Percentiles rank a stretch among this genome's conserved stretches.
Evolutionary conservation across 1,140 invertebrate genomes (phyloP).

Genomic region (Caenorhabditis inopinata): DNA sequence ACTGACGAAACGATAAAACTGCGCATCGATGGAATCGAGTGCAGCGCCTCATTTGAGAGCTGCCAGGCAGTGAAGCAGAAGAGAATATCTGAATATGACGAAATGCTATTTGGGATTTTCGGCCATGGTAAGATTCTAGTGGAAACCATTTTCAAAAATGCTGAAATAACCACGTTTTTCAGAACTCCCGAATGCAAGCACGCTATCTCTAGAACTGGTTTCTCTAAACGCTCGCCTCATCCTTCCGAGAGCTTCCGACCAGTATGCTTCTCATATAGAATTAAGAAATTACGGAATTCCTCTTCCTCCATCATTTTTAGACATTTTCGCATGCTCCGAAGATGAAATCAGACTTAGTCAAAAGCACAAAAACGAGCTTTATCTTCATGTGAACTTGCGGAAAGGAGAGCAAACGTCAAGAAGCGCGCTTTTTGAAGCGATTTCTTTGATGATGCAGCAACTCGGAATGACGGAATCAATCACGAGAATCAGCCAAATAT

Average conservation of each 20-base stretch:
- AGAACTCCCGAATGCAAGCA: too few relatives aligned
- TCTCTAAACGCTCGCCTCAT: not conserved
- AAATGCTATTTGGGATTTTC: not conserved
- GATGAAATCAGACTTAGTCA: not conserved
- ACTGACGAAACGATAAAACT: not conserved
- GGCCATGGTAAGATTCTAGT: not conserved
- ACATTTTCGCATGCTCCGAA: not conserved
- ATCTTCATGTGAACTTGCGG: conserved; percentile 1
- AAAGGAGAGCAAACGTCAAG: not conserved
- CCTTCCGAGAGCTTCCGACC: not conserved
- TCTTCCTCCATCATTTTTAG: not conserved
- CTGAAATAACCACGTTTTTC: too few relatives aligned
- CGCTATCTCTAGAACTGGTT: not conserved
- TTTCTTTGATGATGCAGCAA: not conserved
- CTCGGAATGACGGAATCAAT: not conserved
- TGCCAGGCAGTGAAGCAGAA: conserved; percentile 5
- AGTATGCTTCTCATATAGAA: conserved; percentile 10
- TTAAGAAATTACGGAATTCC: not conserved
- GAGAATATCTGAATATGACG: not conserved
- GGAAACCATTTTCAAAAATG: too few relatives aligned
- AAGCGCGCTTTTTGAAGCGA: not conserved
- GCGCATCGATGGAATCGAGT: not conserved
- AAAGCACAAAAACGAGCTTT: not conserved
- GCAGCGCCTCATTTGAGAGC: not conserved
- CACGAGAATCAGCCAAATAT: not conserved